Conservation (phyloP, 2,113 vertebrate species). For the Brachyhypopomus occidentalis region DNA sequence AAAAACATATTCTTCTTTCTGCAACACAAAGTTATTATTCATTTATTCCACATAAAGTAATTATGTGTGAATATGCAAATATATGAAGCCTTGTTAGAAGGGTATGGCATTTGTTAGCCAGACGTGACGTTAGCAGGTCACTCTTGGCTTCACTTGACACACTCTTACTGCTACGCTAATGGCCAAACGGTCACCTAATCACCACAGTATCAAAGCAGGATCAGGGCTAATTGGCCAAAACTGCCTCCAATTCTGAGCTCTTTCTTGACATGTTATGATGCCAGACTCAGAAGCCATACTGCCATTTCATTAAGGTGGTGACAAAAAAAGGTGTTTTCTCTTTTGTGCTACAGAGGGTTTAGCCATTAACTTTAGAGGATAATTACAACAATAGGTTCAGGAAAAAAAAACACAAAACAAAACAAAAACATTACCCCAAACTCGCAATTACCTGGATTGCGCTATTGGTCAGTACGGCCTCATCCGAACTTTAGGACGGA, state of each 20-base stretch:
- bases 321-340: conserved; percentile 1
- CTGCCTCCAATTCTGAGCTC: conserved; percentile 17
- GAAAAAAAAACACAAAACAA: neutral
- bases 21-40: conserved; percentile 16
- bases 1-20: neutral
- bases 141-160: conserved; percentile 47
- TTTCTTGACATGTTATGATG: conserved; percentile 39
- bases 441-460: neutral
- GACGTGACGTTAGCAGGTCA: conserved; percentile 40
- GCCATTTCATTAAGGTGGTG: conserved; percentile 31
- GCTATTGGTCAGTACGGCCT: neutral
- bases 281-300: conserved; percentile 3
- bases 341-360: neutral
- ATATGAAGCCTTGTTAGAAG: neutral
- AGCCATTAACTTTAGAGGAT: neutral
- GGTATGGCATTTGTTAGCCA: conserved; percentile 33
- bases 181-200: conserved; percentile 43
- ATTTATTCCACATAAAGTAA: conserved; percentile 34
- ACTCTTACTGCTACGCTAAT: conserved; percentile 45
- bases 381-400: neutral
- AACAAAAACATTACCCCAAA: neutral
- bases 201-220: conserved; percentile 24
- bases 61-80: conserved; percentile 40
- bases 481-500: conserved; percentile 2
- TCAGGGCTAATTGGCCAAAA: conserved; percentile 36